Evolutionary conservation across 2,888 invertebrate species (phyloP), one percentile per base, ranked within the genome.

Genomic region (Heliconius hortense): DNA sequence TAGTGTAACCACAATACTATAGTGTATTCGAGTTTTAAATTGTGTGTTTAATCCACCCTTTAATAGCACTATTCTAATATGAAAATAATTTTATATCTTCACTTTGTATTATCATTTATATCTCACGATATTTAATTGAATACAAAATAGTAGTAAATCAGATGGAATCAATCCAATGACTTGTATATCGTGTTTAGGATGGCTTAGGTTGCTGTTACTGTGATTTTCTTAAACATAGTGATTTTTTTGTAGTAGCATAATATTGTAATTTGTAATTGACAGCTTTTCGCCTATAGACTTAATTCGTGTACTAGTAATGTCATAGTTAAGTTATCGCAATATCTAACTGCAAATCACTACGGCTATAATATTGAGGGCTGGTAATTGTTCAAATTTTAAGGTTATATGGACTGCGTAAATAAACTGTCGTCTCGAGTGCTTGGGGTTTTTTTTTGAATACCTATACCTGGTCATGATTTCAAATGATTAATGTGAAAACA

Each of bases 181-280:
- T 35, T 59, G 4, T 71, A 60, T 21, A 24, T 68, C 48, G 76
- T 56, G 72, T 59, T 76, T 76, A 69, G 72, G 64, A 70, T 68
- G 21, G 28, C 56, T 77, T 68, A 67, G 73, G 64, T 68, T 78
- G 56, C 64, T 70, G 28, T 67, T 71, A 71, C 77, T 77, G 77
- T 77, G 73, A 77, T 77, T 77, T 76, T 67, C 43, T 73, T 43
- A 63, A 26, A 39, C n/a, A 64, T 76, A 78, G 68, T 39, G 48
- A 53, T 56, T 68, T 53, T 59, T 63, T 15, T 28, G 26, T 67
- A 43, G 31, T 71, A 64, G 74, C 56, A 64, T 76, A 68, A 69
- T 73, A 63, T 68, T 68, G 21, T 62, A 72, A 31, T 39, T 26
- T 68, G 21, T 62, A 73, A 31, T 43, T 28, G 64, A 69, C 66